Evolutionary conservation across 2,113 vertebrate species (phyloP).

Genomic region (Crocuta crocuta): DNA sequence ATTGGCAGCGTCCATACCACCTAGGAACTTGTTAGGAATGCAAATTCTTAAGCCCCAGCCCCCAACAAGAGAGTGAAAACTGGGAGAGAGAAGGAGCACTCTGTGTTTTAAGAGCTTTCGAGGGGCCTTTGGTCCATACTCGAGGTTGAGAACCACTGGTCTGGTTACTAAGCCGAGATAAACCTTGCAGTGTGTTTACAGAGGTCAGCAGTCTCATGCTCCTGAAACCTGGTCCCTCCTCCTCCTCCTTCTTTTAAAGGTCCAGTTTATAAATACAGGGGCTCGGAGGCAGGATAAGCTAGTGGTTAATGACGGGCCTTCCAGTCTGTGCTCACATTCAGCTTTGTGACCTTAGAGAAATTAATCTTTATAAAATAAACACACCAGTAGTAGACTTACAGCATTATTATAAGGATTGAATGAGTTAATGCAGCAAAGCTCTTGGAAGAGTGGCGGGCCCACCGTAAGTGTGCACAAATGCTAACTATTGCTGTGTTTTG

Average conservation of each 20-base stretch:
- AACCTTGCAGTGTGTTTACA: not conserved
- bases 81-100: not conserved
- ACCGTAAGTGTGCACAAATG: not conserved
- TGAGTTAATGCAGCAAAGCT: not conserved
- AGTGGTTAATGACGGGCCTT: not conserved
- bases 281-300: no score
- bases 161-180: no score
- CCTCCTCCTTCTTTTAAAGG: not conserved
- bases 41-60: not conserved
- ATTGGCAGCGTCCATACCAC: not conserved
- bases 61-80: not conserved
- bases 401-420: not conserved
- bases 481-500: not conserved
- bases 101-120: not conserved
- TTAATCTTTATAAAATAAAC: not conserved
- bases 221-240: fast-evolving
- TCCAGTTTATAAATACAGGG: fast-evolving
- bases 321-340: not conserved
- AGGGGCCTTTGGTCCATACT: not conserved
- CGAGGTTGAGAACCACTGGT: not conserved
- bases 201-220: not conserved
- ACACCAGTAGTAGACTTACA: not conserved
- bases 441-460: not conserved
- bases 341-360: not conserved
- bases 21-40: not conserved